phyloP scores from a whole-genome alignment of 2,113 vertebrate species.

The Neolamprologus longior region DNA sequence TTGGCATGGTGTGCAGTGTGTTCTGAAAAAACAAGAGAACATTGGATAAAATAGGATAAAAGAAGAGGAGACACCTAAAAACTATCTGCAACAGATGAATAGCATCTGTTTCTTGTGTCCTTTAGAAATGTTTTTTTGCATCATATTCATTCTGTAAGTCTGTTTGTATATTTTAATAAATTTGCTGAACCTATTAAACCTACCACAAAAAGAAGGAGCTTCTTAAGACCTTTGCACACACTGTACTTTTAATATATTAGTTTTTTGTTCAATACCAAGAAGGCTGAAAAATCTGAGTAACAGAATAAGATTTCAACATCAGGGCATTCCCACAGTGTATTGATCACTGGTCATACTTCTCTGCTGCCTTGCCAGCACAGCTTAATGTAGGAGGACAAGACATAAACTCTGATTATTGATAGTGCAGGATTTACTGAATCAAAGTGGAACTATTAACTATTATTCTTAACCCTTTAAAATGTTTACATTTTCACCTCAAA shows the following conservation, averaged over 20 bases:
- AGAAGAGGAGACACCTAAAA: not conserved
- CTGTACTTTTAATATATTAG: not conserved
- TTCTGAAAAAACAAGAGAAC: not conserved
- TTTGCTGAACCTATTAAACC: not conserved
- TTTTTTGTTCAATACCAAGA: not conserved
- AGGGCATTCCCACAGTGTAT: not conserved
- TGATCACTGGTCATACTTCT: not conserved
- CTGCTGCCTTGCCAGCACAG: not conserved
- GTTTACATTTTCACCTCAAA: not conserved
- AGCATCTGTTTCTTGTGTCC: not conserved
- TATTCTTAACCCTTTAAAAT: not conserved
- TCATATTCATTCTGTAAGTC: not conserved
- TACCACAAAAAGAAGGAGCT: not conserved
- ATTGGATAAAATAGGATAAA: not conserved
- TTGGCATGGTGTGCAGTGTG: not conserved
- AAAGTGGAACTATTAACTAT: not conserved
- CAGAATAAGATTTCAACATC: not conserved
- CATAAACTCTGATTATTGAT: not conserved
- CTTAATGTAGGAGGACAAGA: not conserved
- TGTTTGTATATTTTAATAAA: not conserved
- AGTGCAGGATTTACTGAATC: not conserved
- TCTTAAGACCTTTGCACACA: not conserved
- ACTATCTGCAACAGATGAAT: not conserved
- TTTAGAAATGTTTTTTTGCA: not conserved
- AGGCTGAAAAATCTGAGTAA: not conserved